Percentiles rank a stretch among this genome's conserved stretches.
These are phyloP conservation scores for Hybos culiciformis DNA, from an alignment of 2,888 invertebrate species.

Conservation along the genomic window DNA sequence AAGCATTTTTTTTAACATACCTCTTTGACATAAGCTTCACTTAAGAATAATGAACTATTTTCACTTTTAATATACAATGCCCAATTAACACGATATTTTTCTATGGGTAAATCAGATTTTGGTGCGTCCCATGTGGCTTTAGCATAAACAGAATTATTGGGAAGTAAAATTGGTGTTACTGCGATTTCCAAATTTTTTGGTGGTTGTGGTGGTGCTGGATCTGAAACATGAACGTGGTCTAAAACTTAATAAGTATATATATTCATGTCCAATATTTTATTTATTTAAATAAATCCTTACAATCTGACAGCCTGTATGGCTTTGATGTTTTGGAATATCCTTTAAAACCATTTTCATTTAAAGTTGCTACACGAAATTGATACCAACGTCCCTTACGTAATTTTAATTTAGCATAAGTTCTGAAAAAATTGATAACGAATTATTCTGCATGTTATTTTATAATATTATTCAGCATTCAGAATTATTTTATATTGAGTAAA, in stretches of 20 bases:
- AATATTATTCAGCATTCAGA: no score
- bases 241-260: constrained; percentile 10
- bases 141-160: constrained; percentile 40
- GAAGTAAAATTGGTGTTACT: constrained; percentile 10
- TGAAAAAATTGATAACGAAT: constrained; percentile 10
- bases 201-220: constrained; percentile 30
- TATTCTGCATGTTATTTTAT: no score
- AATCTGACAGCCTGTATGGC: constrained; percentile 38
- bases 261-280: not conserved
- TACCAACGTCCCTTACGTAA: constrained; percentile 58
- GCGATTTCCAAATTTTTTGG: no score
- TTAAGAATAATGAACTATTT: constrained; percentile 27
- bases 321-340: constrained; percentile 55
- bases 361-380: constrained; percentile 62
- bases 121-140: constrained; percentile 56
- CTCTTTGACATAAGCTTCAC: constrained; percentile 28
- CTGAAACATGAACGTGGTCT: constrained; percentile 18
- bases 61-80: constrained; percentile 49
- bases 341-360: constrained; percentile 54
- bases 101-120: constrained; percentile 55
- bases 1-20: constrained; percentile 20
- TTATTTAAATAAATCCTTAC: constrained; percentile 23
- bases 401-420: constrained; percentile 30
- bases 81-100: constrained; percentile 61
- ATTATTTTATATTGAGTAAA: not conserved